Evolutionary conservation across 2,888 invertebrate genomes (phyloP).

Genomic region (Calameuta pallipes): DNA sequence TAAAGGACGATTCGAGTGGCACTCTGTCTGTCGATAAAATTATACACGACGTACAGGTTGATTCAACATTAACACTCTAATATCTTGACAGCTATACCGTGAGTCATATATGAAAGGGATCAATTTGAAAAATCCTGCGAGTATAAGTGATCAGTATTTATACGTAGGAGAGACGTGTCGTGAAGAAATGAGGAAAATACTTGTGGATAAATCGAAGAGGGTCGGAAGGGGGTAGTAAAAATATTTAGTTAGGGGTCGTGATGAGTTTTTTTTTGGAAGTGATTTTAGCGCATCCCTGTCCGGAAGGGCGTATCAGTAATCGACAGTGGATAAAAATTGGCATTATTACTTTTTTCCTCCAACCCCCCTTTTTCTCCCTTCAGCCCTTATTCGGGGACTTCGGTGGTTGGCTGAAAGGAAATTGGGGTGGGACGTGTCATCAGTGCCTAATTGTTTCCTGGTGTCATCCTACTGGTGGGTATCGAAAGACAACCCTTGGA

Average conservation of each 20-base stretch:
- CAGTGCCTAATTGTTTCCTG: constrained; percentile 47
- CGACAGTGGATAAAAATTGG: background rate
- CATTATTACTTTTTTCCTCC: background rate
- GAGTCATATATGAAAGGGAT: background rate
- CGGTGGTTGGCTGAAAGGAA: background rate
- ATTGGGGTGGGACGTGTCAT: constrained; percentile 16
- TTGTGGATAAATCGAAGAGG: background rate
- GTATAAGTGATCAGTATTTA: too few relatives aligned
- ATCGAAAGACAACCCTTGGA: background rate
- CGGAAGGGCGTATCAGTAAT: background rate
- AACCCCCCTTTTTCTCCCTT: background rate
- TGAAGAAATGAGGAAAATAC: background rate
- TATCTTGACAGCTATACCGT: background rate
- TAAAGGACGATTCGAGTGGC: background rate
- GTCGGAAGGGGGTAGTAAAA: background rate
- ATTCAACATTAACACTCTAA: background rate
- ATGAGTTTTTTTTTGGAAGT: background rate
- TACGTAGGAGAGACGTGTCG: too few relatives aligned
- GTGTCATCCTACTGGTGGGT: constrained; percentile 19
- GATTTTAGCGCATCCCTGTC: background rate
- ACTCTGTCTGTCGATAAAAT: background rate
- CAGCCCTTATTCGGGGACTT: background rate
- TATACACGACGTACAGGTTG: background rate
- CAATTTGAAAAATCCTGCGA: background rate
- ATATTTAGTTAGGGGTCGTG: background rate